Evolutionary conservation across 2,797 vertebrate genomes (phyloP).

Genomic region (Anguilla pacifica): DNA sequence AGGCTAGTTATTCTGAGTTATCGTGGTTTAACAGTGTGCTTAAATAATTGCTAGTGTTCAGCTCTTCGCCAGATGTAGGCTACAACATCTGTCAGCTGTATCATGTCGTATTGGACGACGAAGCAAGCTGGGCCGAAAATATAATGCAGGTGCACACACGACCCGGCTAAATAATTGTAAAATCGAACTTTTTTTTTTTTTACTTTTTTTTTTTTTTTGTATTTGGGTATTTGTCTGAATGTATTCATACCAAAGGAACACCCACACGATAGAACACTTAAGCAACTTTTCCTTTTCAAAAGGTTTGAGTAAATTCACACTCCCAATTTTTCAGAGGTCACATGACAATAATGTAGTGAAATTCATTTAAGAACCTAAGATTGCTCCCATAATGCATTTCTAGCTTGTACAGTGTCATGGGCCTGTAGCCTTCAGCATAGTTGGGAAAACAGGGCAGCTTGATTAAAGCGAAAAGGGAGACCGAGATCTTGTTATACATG

Average conservation of each 20-base stretch:
- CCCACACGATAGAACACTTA: background rate
- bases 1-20: conserved; percentile 29
- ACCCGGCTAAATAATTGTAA: background rate
- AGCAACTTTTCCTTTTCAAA: background rate
- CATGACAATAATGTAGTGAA: conserved; percentile 29
- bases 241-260: no score
- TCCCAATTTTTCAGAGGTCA: conserved; percentile 43
- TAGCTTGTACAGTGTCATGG: conserved; percentile 3
- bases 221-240: no score
- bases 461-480: conserved; percentile 35
- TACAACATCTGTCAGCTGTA: conserved; percentile 31
- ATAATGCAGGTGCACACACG: background rate
- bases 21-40: conserved; percentile 41
- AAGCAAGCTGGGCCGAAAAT: background rate
- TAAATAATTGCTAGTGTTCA: conserved; percentile 41
- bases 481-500: conserved; percentile 32
- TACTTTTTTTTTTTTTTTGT: background rate
- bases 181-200: background rate
- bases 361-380: conserved; percentile 43
- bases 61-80: conserved; percentile 45
- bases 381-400: conserved; percentile 37
- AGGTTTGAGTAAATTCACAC: background rate
- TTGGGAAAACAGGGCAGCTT: conserved; percentile 38
- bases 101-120: background rate
- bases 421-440: conserved; percentile 18